Evolutionary conservation across 2,888 invertebrate species (phyloP).

Genomic region (Thyatira batis): DNA sequence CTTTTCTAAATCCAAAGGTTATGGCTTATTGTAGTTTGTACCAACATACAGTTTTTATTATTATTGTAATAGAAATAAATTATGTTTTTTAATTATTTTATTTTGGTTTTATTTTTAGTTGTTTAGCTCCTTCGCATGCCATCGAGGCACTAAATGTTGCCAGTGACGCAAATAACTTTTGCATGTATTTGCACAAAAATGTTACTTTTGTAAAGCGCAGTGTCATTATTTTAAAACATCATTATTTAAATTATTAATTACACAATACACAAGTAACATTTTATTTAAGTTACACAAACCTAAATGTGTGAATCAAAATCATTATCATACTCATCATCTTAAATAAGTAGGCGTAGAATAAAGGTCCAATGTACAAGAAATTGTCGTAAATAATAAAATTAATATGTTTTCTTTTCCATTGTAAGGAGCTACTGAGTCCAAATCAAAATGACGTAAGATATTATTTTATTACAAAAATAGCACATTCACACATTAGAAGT

Average conservation of each 20-base stretch:
- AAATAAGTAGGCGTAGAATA: constrained; percentile 15
- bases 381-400: constrained; percentile 35
- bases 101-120: constrained; percentile 74
- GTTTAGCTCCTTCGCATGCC: constrained; percentile 65
- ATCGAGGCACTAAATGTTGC: constrained; percentile 47
- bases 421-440: constrained; percentile 72
- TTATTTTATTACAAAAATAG: constrained; percentile 35
- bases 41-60: constrained; percentile 46
- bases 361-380: constrained; percentile 73
- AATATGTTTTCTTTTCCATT: constrained; percentile 41
- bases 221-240: background rate
- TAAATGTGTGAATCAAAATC: background rate
- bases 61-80: constrained; percentile 75
- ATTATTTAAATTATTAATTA: background rate
- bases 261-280: background rate
- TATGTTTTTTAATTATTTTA: constrained; percentile 66
- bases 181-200: constrained; percentile 9
- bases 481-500: constrained; percentile 22
- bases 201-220: constrained; percentile 16
- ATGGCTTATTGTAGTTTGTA: constrained; percentile 54
- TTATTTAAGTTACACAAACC: background rate
- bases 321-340: background rate
- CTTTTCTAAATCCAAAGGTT: constrained; percentile 61
- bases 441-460: constrained; percentile 68
- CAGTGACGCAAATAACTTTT: constrained; percentile 37